Conservation (phyloP, 2,113 vertebrate species). For the Colaptes auratus region DNA sequence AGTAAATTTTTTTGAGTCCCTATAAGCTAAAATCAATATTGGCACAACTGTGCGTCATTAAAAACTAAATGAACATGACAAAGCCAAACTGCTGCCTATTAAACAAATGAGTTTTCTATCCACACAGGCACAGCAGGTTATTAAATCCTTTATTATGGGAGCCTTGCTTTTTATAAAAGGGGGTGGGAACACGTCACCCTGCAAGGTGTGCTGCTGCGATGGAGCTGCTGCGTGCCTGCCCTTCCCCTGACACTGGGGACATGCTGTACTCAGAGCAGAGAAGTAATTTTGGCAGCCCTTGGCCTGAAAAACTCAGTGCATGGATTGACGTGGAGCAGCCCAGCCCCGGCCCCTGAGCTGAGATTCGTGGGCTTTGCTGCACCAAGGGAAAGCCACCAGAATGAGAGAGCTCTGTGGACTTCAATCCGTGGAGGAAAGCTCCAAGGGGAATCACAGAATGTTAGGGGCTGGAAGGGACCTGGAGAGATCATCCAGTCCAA, state of each 20-base stretch:
- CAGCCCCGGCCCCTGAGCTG: background rate
- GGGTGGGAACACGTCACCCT: background rate
- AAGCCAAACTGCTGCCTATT: conserved; percentile 80
- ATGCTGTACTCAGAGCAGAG: background rate
- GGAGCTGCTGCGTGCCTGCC: background rate
- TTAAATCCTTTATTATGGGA: conserved; percentile 78
- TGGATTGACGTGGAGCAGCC: fast-evolving
- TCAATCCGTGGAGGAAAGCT: background rate
- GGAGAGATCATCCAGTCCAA: no score
- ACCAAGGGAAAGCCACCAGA: background rate
- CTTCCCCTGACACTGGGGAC: background rate
- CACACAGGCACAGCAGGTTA: conserved; percentile 77
- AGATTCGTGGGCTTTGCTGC: background rate
- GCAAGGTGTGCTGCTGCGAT: background rate
- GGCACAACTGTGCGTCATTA: conserved; percentile 84
- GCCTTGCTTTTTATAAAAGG: conserved; percentile 30
- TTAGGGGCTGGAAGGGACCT: no score
- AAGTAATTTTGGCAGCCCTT: fast-evolving
- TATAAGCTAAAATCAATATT: conserved; percentile 87
- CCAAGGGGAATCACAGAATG: no score
- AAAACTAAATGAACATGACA: conserved; percentile 85
- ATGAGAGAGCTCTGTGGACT: background rate
- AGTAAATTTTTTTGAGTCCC: conserved; percentile 82
- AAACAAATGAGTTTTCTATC: conserved; percentile 82
- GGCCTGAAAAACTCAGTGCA: fast-evolving